Evolutionary conservation across 1,140 invertebrate genomes (phyloP).

Genomic region (Acyrthosiphon pisum): DNA sequence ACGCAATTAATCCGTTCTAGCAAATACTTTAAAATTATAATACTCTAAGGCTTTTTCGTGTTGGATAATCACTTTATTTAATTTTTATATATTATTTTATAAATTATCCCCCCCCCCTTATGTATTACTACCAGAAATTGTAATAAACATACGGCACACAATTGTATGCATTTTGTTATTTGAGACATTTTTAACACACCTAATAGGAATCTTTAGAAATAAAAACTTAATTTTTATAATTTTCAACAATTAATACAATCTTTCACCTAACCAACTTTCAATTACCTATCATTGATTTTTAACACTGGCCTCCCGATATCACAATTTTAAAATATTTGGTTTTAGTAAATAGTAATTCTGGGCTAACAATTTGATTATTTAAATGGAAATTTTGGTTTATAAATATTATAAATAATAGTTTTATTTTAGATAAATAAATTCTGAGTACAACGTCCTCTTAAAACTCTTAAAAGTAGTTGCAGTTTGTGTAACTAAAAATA

Average conservation of each 20-base stretch:
- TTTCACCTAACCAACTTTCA: background rate
- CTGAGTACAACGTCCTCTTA: background rate
- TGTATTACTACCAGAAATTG: background rate
- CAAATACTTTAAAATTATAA: background rate
- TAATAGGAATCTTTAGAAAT: background rate
- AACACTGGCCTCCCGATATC: background rate
- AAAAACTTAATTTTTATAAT: background rate
- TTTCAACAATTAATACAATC: background rate
- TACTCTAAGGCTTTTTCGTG: background rate
- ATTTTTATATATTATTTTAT: no score
- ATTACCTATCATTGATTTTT: background rate
- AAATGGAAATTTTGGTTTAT: background rate
- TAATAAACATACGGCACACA: background rate
- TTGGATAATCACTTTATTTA: background rate
- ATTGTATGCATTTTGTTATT: background rate
- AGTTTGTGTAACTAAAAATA: background rate
- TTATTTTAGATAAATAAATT: background rate
- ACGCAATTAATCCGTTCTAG: background rate
- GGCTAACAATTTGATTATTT: background rate
- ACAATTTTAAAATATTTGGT: background rate
- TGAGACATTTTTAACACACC: background rate
- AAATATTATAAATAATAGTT: no score
- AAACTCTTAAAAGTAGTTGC: no score
- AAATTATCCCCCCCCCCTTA: background rate
- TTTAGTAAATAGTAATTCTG: background rate